Evolutionary conservation across 2,888 invertebrate species (phyloP).

Genomic region (Epiblema foenella): DNA sequence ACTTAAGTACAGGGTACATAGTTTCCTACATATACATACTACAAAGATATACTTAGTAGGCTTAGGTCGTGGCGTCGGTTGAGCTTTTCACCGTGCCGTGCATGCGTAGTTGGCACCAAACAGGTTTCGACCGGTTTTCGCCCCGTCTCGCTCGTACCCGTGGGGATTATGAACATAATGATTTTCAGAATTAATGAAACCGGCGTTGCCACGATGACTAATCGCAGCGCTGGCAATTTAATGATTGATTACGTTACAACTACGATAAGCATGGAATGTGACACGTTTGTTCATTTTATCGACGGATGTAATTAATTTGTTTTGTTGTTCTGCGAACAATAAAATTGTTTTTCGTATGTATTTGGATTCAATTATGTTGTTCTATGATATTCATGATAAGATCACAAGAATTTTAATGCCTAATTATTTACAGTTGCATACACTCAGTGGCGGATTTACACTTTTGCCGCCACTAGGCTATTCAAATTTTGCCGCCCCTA

Average conservation of each 20-base stretch:
- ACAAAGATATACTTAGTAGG: neutral
- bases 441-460: too few relatives aligned
- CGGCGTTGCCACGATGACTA: neutral
- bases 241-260: constrained; percentile 6
- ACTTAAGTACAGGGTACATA: too few relatives aligned
- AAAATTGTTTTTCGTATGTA: neutral
- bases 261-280: neutral
- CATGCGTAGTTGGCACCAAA: constrained; percentile 47
- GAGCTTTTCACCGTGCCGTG: constrained; percentile 25
- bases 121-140: constrained; percentile 48
- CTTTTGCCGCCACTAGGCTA: too few relatives aligned
- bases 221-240: constrained; percentile 12
- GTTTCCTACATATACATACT: neutral
- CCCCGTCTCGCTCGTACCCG: constrained; percentile 27
- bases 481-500: too few relatives aligned
- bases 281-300: neutral
- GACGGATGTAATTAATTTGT: neutral
- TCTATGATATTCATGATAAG: too few relatives aligned
- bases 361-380: neutral
- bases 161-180: constrained; percentile 40
- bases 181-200: constrained; percentile 40
- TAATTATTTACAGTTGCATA: too few relatives aligned
- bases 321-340: neutral
- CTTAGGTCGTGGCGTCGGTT: constrained; percentile 2
- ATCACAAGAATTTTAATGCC: too few relatives aligned